Evolutionary conservation across 2,113 vertebrate genomes (phyloP).

Genomic region (Crotalus helleri): DNA sequence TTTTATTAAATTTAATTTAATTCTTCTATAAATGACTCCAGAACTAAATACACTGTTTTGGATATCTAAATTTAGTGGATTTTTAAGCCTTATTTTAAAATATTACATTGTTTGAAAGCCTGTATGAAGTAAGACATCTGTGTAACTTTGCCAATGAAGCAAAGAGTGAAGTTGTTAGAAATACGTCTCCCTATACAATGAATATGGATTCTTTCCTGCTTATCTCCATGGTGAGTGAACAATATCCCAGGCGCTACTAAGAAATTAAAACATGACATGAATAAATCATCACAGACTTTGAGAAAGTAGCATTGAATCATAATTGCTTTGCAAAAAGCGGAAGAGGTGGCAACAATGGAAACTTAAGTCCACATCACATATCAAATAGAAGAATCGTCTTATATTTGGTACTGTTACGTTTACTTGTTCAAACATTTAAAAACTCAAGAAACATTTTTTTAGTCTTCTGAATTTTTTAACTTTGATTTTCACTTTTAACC

Average conservation of each 20-base stretch:
- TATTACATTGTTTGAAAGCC: not conserved
- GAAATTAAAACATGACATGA: constrained; percentile 12
- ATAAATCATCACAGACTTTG: not conserved
- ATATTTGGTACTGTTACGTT: not conserved
- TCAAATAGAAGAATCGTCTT: not conserved
- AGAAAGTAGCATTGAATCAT: not conserved
- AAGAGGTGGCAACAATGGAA: constrained; percentile 1
- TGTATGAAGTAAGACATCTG: not conserved
- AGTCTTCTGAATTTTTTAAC: not conserved
- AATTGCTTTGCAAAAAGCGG: not conserved
- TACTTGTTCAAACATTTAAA: not conserved
- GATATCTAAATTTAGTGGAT: not conserved
- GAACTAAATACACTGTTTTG: not conserved
- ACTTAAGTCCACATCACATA: not conserved
- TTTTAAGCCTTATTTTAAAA: not conserved
- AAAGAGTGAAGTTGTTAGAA: not conserved
- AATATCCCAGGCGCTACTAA: constrained; percentile 4
- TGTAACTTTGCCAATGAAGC: not conserved
- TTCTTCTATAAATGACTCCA: not conserved
- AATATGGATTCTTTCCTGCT: not conserved
- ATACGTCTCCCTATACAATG: constrained; percentile 15
- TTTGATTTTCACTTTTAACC: not conserved
- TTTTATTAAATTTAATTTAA: not conserved
- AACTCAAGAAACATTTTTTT: not conserved
- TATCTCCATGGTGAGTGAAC: constrained; percentile 5